These are phyloP conservation scores for Carcinoscorpius rotundicauda DNA, from an alignment of 1,140 invertebrate species.

Conservation along the genomic window DNA sequence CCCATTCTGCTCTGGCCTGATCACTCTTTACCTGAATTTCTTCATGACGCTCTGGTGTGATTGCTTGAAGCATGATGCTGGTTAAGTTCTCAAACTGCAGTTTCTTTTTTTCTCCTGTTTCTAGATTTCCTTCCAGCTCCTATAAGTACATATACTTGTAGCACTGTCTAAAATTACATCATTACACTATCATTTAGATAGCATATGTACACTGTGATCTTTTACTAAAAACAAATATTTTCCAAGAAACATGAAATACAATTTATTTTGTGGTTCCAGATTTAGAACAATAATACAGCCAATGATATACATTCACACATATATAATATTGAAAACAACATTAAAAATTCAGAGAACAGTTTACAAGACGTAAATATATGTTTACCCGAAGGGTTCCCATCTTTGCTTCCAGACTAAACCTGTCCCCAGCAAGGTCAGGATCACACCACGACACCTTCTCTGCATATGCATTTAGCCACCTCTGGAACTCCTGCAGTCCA, in stretches of 20 bases:
- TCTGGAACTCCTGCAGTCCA: conserved; percentile 62
- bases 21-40: conserved; percentile 24
- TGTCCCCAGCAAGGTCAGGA: conserved; percentile 70
- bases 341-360: too few relatives aligned
- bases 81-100: conserved; percentile 23
- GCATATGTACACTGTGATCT: too few relatives aligned
- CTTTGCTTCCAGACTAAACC: conserved; percentile 86
- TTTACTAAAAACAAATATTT: too few relatives aligned
- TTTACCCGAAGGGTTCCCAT: conserved; percentile 49
- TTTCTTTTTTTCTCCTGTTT: conserved; percentile 31
- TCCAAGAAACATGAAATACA: too few relatives aligned
- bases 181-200: too few relatives aligned
- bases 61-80: conserved; percentile 22
- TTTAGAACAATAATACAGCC: too few relatives aligned
- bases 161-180: neutral
- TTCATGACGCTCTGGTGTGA: conserved; percentile 20
- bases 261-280: too few relatives aligned
- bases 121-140: conserved; percentile 58
- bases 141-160: conserved; percentile 17
- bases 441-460: conserved; percentile 89
- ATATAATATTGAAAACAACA: too few relatives aligned
- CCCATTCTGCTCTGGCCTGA: conserved; percentile 49
- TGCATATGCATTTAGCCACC: conserved; percentile 59
- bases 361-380: neutral
- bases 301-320: too few relatives aligned